Evolutionary conservation across 2,797 vertebrate genomes (phyloP), one percentile per base, ranked within the genome.

Genomic region (Petrocephalus schoutedeni): DNA sequence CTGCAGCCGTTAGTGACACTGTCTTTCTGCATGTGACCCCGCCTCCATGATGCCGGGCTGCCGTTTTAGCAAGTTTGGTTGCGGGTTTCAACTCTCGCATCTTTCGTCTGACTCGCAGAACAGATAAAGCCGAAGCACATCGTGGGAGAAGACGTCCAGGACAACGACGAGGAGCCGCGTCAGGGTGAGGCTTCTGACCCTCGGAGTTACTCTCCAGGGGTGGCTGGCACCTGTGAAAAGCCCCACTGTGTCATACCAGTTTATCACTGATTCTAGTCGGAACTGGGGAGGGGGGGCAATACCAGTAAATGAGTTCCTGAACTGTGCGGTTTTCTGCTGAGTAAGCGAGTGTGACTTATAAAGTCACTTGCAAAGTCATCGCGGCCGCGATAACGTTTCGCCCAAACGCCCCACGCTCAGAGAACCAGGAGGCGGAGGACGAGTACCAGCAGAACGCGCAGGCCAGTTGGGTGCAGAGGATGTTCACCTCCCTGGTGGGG

Each of bases 401-500:
- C 49, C 32, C 51, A 59, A 32, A 45, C 51, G 4, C 58, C 84
- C 58, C 87, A n/a, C 58, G 49, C 58, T 51, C 95, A 0, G 98
- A 98, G 94, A 95, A 93, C 64, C 87, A 90, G 9, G 95, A 96
- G 6, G 93, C 92, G 0, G 94, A 95, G 56, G 96, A 95, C 0
- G 96, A 97, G 1, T 95, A 93, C 86, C 92, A 95, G 87, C 95
- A 94, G 57, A 95, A 93, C 1, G 96, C 96, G 61, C 96, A 98
- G 92, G 96, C 96, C 86, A 97, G 97, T 91, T 99, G 98, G 98
- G 97, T 97, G 28, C 97, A 99, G 86, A 95, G 98, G 0, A 99
- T 98, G 98, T 91, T 99, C 89, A 97, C 97, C 57, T 97, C 98
- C 0, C 90, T 99, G 89, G 95, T 99, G 90, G 96, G 98, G 0